These are phyloP conservation scores for Rafetus swinhoei DNA, from an alignment of 2,113 vertebrate genomes.

Conservation along the genomic window DNA sequence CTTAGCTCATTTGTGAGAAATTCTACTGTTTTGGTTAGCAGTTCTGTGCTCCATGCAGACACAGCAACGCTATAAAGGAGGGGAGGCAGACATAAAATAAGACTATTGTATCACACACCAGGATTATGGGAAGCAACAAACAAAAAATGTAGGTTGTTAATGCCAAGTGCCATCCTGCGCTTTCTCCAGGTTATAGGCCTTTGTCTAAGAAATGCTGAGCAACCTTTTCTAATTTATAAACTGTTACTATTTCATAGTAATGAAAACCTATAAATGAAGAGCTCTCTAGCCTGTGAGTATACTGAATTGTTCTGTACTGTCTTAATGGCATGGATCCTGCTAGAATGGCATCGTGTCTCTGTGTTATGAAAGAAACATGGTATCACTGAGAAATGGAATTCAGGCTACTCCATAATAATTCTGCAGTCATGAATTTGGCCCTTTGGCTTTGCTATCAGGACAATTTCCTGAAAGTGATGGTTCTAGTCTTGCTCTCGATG, in stretches of 20 bases:
- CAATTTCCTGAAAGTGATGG: not conserved
- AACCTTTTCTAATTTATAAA: not conserved
- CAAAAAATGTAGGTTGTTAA: not conserved
- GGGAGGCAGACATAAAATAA: not conserved
- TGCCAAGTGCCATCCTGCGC: not conserved
- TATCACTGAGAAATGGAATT: not conserved
- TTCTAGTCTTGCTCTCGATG: not conserved
- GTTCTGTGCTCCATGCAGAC: constrained; percentile 1
- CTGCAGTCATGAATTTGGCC: too few species aligned
- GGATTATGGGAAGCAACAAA: not conserved
- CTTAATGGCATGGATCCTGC: not conserved
- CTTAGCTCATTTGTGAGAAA: not conserved
- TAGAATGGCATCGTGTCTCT: not conserved
- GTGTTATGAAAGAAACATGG: fast-evolving
- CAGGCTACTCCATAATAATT: not conserved
- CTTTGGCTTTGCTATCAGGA: not conserved
- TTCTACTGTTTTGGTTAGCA: not conserved
- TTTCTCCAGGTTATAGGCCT: not conserved
- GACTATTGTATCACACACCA: not conserved
- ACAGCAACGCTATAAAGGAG: not conserved
- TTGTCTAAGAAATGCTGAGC: not conserved
- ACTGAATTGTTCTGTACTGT: not conserved
- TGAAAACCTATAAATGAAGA: not conserved
- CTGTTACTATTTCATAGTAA: not conserved
- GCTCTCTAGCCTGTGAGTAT: fast-evolving